Conservation (phyloP, 2,113 vertebrate genomes). For the Panthera leo region DNA sequence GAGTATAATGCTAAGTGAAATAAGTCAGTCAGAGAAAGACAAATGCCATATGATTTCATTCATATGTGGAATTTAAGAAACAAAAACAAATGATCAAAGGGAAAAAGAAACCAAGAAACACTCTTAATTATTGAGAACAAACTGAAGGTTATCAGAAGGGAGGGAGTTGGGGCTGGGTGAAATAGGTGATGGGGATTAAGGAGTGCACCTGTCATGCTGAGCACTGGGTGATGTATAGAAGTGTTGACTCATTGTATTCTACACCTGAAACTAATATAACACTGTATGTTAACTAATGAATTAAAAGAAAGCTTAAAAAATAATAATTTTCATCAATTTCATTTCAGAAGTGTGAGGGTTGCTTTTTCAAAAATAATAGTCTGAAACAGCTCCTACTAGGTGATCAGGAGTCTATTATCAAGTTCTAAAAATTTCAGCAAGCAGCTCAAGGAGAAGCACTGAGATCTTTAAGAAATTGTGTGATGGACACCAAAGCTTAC, state of each 20-base stretch:
- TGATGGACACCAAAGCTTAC: not conserved
- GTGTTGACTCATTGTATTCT: not conserved
- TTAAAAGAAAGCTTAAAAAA: not conserved
- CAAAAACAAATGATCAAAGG: not conserved
- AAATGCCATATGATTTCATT: not conserved
- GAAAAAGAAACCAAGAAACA: not conserved
- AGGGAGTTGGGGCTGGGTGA: not conserved
- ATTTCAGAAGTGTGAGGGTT: not conserved
- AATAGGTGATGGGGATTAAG: not conserved
- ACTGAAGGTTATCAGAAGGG: not conserved
- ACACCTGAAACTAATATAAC: not conserved
- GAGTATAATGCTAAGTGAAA: not conserved
- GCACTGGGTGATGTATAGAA: not conserved
- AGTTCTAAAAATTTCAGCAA: not conserved
- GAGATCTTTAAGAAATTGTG: not conserved
- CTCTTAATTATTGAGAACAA: not conserved
- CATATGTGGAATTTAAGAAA: not conserved
- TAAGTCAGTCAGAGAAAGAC: not conserved
- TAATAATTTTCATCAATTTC: not conserved
- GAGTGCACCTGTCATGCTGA: not conserved
- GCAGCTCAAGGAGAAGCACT: not conserved
- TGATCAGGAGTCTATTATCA: not conserved
- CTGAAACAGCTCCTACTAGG: not conserved
- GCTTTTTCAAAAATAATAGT: not conserved
- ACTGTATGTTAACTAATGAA: not conserved